A percentile compares a stretch with the other conserved stretches of the same genome.
These are phyloP conservation scores for Archocentrus centrarchus DNA, from an alignment of 2,113 vertebrate species.

Conservation along the genomic window DNA sequence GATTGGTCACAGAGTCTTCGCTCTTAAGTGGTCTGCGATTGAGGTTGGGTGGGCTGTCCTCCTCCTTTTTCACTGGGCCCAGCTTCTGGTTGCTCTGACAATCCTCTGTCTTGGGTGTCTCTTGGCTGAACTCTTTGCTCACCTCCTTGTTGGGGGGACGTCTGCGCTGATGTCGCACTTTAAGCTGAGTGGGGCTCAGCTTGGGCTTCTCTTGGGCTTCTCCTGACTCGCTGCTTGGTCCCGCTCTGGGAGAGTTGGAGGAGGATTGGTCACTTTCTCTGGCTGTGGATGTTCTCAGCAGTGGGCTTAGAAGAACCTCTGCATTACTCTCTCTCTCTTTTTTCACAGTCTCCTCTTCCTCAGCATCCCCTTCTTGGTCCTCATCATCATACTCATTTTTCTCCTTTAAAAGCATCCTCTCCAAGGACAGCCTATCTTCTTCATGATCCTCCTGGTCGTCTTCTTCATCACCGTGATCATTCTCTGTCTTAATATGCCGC, in stretches of 20 bases:
- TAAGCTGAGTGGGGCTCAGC: conserved; percentile 76
- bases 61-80: conserved; percentile 86
- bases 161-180: conserved; percentile 86
- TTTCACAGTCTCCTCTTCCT: conserved; percentile 40
- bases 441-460: conserved; percentile 67
- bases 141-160: conserved; percentile 88
- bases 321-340: conserved; percentile 45
- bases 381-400: conserved; percentile 47
- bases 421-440: conserved; percentile 55
- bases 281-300: conserved; percentile 77
- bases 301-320: conserved; percentile 53
- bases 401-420: conserved; percentile 53
- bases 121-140: conserved; percentile 91
- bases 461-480: conserved; percentile 80
- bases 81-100: conserved; percentile 87
- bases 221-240: conserved; percentile 84
- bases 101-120: conserved; percentile 89
- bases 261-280: conserved; percentile 87
- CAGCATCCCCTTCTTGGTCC: conserved; percentile 45
- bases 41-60: conserved; percentile 87
- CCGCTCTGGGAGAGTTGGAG: conserved; percentile 86
- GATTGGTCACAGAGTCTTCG: conserved; percentile 87
- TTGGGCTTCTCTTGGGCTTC: conserved; percentile 82
- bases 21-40: conserved; percentile 84
- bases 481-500: conserved; percentile 89